A percentile compares a stretch with the other conserved stretches of the same genome.
These are phyloP conservation scores for Scalopus aquaticus DNA, from an alignment of 2,113 vertebrate genomes.

Conservation along the genomic window DNA sequence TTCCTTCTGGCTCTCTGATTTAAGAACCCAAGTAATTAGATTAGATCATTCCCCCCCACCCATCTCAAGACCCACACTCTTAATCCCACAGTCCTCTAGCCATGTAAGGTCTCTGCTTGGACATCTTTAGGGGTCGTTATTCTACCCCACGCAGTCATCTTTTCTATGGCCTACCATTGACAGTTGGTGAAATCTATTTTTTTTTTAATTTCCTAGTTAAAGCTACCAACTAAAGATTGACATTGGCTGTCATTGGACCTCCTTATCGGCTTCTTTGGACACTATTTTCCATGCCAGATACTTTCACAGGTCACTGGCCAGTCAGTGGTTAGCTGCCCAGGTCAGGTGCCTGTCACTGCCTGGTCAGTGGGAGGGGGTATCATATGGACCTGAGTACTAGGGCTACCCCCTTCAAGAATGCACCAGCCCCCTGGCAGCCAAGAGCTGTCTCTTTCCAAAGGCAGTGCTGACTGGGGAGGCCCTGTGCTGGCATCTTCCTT, in stretches of 20 bases:
- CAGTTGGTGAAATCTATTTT: neutral
- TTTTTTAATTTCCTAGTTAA: neutral
- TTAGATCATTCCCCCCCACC: too few relatives aligned
- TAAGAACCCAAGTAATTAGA: neutral
- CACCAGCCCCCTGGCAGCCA: neutral
- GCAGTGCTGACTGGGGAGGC: neutral
- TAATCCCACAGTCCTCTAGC: neutral
- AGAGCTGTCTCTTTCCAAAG: neutral
- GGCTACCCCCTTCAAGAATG: neutral
- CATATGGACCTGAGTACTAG: neutral
- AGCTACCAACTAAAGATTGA: neutral
- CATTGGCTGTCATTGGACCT: neutral
- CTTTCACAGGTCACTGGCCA: neutral
- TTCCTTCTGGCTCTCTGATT: neutral
- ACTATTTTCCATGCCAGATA: neutral
- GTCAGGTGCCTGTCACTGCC: too few relatives aligned
- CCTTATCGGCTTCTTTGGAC: neutral
- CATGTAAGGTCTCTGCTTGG: neutral
- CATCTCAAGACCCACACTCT: neutral
- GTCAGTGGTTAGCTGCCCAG: neutral
- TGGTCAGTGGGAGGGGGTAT: neutral
- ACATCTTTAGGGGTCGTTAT: neutral
- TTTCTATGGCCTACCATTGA: neutral
- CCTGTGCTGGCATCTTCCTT: accelerated
- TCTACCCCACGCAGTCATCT: neutral